Conservation (phyloP, 2,113 vertebrate genomes). For the Neolamprologus sp. region DNA sequence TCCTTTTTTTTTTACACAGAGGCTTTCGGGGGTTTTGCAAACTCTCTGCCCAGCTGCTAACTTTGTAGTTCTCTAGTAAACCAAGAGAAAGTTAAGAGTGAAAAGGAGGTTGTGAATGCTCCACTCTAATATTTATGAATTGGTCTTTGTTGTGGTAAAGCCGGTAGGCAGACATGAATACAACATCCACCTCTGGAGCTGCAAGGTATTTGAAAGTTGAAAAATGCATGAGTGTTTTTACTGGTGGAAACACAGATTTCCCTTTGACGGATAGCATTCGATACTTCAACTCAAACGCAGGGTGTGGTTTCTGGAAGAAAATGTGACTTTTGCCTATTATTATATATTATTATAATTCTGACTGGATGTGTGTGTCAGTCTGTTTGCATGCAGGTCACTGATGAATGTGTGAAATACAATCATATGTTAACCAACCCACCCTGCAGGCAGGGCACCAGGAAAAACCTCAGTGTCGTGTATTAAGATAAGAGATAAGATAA, state of each 20-base stretch:
- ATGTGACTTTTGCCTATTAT: conserved; percentile 4
- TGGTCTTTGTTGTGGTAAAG: conserved; percentile 58
- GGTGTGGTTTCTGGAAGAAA: conserved; percentile 10
- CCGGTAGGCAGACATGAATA: conserved; percentile 36
- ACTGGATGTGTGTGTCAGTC: background rate
- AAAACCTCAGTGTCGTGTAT: background rate
- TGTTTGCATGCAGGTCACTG: background rate
- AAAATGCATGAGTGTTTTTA: conserved; percentile 70
- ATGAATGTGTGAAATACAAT: background rate
- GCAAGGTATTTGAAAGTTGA: conserved; percentile 68
- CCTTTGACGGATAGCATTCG: conserved; percentile 56
- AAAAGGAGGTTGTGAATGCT: conserved; percentile 10
- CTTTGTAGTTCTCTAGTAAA: conserved; percentile 12
- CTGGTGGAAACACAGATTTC: conserved; percentile 54
- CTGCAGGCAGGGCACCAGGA: background rate
- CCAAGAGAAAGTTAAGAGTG: conserved; percentile 20
- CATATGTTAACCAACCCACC: background rate
- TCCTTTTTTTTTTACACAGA: background rate
- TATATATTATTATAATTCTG: conserved; percentile 14
- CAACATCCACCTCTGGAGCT: conserved; percentile 44
- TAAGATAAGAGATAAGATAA: background rate
- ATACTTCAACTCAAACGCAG: conserved; percentile 25
- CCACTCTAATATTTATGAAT: conserved; percentile 67
- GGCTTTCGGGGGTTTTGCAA: background rate
- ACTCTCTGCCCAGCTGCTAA: background rate